phyloP scores from a whole-genome alignment of 2,888 invertebrate genomes.

The Acleris holmiana region DNA sequence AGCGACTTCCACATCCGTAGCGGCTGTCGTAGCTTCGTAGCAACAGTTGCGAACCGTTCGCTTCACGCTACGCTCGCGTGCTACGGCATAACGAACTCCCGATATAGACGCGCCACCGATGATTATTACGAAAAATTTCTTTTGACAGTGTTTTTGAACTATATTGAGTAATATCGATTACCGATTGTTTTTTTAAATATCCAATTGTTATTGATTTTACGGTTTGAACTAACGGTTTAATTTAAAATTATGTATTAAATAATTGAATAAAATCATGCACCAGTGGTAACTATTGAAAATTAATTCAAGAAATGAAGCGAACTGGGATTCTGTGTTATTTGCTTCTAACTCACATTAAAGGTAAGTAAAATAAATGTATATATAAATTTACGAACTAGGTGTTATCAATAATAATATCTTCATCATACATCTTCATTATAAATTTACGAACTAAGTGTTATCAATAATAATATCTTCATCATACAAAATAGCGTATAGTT shows the following conservation, averaged over 20 bases:
- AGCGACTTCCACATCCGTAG: slow-evolving; percentile 40
- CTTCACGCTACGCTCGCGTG: slow-evolving; percentile 67
- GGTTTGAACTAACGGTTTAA: background rate
- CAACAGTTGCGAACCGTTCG: slow-evolving; percentile 75
- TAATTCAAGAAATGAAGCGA: slow-evolving; percentile 50
- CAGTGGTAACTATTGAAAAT: background rate
- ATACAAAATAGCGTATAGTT: too few relatives aligned
- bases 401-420: too few relatives aligned
- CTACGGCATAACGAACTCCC: slow-evolving; percentile 38
- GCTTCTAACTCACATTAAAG: slow-evolving; percentile 59
- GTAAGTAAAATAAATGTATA: slow-evolving; percentile 45
- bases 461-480: too few relatives aligned
- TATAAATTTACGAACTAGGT: background rate
- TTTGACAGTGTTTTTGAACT: background rate
- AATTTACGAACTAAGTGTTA: background rate
- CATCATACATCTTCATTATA: too few relatives aligned
- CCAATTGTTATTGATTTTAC: background rate
- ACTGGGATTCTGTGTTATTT: slow-evolving; percentile 54
- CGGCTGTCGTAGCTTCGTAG: slow-evolving; percentile 53
- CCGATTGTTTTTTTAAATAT: too few relatives aligned
- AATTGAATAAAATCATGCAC: too few relatives aligned
- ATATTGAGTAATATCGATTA: too few relatives aligned
- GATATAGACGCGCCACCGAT: background rate
- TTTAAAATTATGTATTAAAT: too few relatives aligned
- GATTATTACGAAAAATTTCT: too few relatives aligned